phyloP scores from a whole-genome alignment of 2,113 vertebrate species.

The Forbesichthys agassizii region DNA sequence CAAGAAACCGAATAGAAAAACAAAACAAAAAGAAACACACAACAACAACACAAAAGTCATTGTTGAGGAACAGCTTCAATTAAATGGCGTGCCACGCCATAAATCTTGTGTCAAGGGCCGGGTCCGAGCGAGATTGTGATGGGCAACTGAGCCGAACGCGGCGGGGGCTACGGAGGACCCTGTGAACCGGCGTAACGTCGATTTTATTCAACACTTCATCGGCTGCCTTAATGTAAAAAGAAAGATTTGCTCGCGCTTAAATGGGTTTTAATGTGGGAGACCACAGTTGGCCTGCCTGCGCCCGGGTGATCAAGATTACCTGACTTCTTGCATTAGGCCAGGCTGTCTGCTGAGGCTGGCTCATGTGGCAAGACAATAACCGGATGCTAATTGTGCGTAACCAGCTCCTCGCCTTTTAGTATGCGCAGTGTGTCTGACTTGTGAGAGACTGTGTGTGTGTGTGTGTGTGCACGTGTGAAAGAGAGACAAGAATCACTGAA shows the following conservation, averaged over 20 bases:
- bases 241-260: slow-evolving; percentile 69
- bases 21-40: slow-evolving; percentile 24
- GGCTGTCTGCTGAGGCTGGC: slow-evolving; percentile 81
- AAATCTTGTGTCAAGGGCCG: slow-evolving; percentile 54
- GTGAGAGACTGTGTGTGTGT: slow-evolving; percentile 10
- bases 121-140: slow-evolving; percentile 58
- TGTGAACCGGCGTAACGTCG: slow-evolving; percentile 41
- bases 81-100: slow-evolving; percentile 52
- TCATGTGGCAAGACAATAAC: slow-evolving; percentile 91
- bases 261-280: slow-evolving; percentile 77
- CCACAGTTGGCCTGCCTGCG: slow-evolving; percentile 73
- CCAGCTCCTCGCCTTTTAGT: slow-evolving; percentile 73
- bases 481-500: background rate
- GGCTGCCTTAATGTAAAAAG: slow-evolving; percentile 70
- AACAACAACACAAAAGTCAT: slow-evolving; percentile 32
- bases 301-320: slow-evolving; percentile 86
- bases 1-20: slow-evolving; percentile 36
- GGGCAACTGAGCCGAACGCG: slow-evolving; percentile 44
- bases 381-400: slow-evolving; percentile 90
- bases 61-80: slow-evolving; percentile 55
- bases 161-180: slow-evolving; percentile 28
- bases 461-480: slow-evolving; percentile 6
- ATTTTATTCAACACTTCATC: slow-evolving; percentile 75
- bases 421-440: slow-evolving; percentile 37
- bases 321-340: slow-evolving; percentile 85